These are phyloP conservation scores for Acanthopleura granulata DNA, from an alignment of 2,888 invertebrate genomes.

Conservation along the genomic window DNA sequence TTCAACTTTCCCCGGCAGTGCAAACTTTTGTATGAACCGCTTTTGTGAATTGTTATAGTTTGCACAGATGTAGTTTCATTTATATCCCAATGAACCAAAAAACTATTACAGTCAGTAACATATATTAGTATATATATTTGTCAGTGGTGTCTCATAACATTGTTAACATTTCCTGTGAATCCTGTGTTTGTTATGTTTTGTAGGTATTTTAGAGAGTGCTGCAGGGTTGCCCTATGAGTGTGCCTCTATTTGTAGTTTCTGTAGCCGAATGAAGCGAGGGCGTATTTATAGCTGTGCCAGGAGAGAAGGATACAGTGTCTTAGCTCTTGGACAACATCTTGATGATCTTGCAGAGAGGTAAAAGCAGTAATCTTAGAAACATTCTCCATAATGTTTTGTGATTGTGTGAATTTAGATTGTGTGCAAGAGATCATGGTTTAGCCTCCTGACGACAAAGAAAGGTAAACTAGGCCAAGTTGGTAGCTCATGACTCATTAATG, in stretches of 20 bases:
- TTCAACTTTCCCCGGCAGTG: too few species aligned
- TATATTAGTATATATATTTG: not conserved
- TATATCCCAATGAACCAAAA: too few species aligned
- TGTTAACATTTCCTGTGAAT: too few species aligned
- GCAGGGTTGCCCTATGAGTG: slow-evolving; percentile 68
- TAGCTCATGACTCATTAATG: too few species aligned
- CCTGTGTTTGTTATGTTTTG: slow-evolving; percentile 3
- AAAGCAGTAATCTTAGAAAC: slow-evolving; percentile 79
- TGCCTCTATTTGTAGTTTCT: slow-evolving; percentile 79
- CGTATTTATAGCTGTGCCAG: slow-evolving; percentile 83
- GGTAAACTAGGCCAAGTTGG: too few species aligned
- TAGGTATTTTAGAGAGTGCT: slow-evolving; percentile 74
- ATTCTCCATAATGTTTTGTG: slow-evolving; percentile 86
- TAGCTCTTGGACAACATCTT: slow-evolving; percentile 88
- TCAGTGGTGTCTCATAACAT: too few species aligned
- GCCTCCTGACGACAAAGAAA: too few species aligned
- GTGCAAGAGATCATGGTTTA: too few species aligned
- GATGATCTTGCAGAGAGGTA: slow-evolving; percentile 84
- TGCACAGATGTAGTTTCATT: too few species aligned
- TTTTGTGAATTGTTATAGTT: too few species aligned
- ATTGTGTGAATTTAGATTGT: too few species aligned
- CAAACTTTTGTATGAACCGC: too few species aligned
- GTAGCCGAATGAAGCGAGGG: slow-evolving; percentile 80
- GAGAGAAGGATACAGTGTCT: slow-evolving; percentile 84
- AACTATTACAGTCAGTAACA: not conserved